These are phyloP conservation scores for Leptoclinus maculatus DNA, from an alignment of 2,797 vertebrate genomes.

Conservation along the genomic window DNA sequence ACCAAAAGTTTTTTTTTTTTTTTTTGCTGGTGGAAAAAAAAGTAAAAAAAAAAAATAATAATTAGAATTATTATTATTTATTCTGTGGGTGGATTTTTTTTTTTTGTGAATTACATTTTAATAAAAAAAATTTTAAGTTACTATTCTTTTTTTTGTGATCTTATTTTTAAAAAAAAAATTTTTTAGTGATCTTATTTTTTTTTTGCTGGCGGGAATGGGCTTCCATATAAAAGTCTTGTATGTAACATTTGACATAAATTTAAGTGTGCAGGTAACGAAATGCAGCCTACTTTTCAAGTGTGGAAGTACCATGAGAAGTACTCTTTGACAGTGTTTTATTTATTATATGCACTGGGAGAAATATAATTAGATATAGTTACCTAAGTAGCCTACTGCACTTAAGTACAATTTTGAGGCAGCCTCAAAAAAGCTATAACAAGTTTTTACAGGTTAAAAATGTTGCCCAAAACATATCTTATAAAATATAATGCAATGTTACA, in stretches of 20 bases:
- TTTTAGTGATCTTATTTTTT: too few relatives aligned
- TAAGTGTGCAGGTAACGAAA: not conserved
- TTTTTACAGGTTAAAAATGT: not conserved
- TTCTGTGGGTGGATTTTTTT: too few relatives aligned
- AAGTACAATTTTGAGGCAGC: not conserved
- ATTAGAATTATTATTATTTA: too few relatives aligned
- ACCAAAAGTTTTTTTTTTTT: too few relatives aligned
- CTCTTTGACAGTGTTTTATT: not conserved
- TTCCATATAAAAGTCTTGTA: too few relatives aligned
- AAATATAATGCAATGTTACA: not conserved
- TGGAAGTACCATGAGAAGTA: not conserved
- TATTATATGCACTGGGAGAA: not conserved
- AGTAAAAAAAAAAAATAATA: too few relatives aligned
- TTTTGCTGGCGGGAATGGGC: too few relatives aligned
- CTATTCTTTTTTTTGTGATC: too few relatives aligned
- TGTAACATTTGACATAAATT: not conserved
- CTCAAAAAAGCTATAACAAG: not conserved
- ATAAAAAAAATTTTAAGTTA: too few relatives aligned
- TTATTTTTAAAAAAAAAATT: too few relatives aligned
- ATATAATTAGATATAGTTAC: not conserved
- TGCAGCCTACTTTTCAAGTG: not conserved
- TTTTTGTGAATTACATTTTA: too few relatives aligned
- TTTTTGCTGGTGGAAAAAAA: too few relatives aligned
- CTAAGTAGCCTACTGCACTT: not conserved
- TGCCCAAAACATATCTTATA: not conserved